Evolutionary conservation across 1,140 invertebrate genomes (phyloP).

Genomic region (Idris sp.): DNA sequence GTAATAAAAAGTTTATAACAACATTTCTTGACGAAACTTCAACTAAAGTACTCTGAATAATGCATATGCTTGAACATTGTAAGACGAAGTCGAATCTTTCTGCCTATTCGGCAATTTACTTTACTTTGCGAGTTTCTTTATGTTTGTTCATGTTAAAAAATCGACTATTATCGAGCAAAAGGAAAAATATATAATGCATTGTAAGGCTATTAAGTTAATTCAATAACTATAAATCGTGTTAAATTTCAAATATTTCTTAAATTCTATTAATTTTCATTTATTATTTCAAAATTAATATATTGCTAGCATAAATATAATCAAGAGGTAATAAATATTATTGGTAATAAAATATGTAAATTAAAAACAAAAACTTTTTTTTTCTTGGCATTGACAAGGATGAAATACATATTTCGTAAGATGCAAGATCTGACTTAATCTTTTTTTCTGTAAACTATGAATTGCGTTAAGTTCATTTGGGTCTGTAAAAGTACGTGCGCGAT

Average conservation of each 20-base stretch:
- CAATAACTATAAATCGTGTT: too few species aligned
- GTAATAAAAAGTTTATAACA: conserved; percentile 19
- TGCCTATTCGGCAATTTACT: conserved; percentile 5
- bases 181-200: too few species aligned
- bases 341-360: too few species aligned
- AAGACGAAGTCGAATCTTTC: conserved; percentile 17
- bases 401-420: too few species aligned
- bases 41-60: conserved; percentile 25
- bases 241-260: too few species aligned
- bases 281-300: too few species aligned
- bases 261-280: too few species aligned
- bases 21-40: conserved; percentile 33
- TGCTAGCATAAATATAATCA: too few species aligned
- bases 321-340: too few species aligned
- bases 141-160: neutral
- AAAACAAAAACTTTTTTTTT: too few species aligned
- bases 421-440: conserved; percentile 4
- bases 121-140: neutral
- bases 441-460: conserved; percentile 6
- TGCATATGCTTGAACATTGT: conserved; percentile 19
- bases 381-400: too few species aligned
- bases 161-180: neutral
- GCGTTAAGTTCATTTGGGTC: conserved; percentile 1
- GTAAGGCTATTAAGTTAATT: too few species aligned
- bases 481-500: conserved; percentile 44